phyloP scores from a whole-genome alignment of 2,888 invertebrate species.

The Acleris emargana region DNA sequence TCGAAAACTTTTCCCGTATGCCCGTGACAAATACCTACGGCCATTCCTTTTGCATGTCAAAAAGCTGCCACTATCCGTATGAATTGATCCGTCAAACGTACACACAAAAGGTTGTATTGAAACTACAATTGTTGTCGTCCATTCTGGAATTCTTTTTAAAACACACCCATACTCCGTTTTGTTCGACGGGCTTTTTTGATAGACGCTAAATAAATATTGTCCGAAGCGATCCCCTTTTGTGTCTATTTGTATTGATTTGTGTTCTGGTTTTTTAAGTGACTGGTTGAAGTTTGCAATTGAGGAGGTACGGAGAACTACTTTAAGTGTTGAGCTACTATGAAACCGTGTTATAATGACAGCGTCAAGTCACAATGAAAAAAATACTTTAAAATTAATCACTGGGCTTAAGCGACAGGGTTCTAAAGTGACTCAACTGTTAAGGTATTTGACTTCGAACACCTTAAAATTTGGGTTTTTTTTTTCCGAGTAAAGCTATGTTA shows the following conservation, averaged over 20 bases:
- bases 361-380: too few species aligned
- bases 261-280: slow-evolving; percentile 1
- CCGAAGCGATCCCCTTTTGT: slow-evolving; percentile 14
- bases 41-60: slow-evolving; percentile 73
- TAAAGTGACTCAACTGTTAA: too few species aligned
- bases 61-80: slow-evolving; percentile 67
- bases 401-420: too few species aligned
- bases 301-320: too few species aligned
- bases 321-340: too few species aligned
- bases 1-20: slow-evolving; percentile 49
- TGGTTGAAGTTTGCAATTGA: too few species aligned
- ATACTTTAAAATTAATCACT: too few species aligned
- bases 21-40: slow-evolving; percentile 59
- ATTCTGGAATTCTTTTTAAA: slow-evolving; percentile 37
- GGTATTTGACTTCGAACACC: too few species aligned
- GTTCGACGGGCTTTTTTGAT: slow-evolving; percentile 21
- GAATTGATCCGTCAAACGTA: slow-evolving; percentile 69
- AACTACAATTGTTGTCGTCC: slow-evolving; percentile 52
- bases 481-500: too few species aligned
- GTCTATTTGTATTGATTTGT: slow-evolving; percentile 14
- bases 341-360: too few species aligned
- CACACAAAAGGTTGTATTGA: slow-evolving; percentile 59
- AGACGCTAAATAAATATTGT: slow-evolving; percentile 26
- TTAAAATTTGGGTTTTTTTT: too few species aligned
- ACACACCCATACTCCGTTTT: slow-evolving; percentile 13